A percentile compares a stretch with the other conserved stretches of the same genome.
phyloP scores from a whole-genome alignment of 2,113 vertebrate genomes.

The Entomyzon cyanotis region DNA sequence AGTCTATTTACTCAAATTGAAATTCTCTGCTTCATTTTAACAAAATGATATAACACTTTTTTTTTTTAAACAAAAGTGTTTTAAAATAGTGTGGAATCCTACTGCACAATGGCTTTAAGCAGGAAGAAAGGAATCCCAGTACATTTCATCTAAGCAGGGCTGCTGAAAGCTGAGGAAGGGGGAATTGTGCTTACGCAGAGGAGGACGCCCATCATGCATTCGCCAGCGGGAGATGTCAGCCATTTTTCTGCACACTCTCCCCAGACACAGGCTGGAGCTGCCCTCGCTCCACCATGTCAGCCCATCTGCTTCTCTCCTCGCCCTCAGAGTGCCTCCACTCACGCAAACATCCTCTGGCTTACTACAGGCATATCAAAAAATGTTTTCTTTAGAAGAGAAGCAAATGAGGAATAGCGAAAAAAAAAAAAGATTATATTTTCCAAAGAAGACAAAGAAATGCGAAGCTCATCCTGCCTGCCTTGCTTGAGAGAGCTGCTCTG shows the following conservation, averaged over 20 bases:
- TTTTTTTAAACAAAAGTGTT: background rate
- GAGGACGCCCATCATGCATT: slow-evolving; percentile 21
- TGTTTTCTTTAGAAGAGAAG: background rate
- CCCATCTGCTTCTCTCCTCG: slow-evolving; percentile 7
- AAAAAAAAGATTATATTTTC: slow-evolving; percentile 21
- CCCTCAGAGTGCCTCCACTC: background rate
- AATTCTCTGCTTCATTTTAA: background rate
- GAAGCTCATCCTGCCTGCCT: slow-evolving; percentile 12
- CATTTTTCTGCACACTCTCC: slow-evolving; percentile 47
- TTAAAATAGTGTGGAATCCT: background rate
- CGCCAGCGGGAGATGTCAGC: slow-evolving; percentile 38
- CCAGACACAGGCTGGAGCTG: slow-evolving; percentile 19
- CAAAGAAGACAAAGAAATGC: slow-evolving; percentile 31
- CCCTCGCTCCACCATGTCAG: slow-evolving; percentile 49
- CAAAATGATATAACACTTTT: background rate
- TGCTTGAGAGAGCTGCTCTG: slow-evolving; percentile 43
- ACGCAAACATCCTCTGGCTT: background rate
- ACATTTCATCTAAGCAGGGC: background rate
- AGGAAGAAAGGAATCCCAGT: background rate
- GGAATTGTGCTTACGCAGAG: slow-evolving; percentile 39
- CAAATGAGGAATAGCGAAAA: background rate
- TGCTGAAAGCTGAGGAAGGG: background rate
- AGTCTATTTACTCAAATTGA: background rate
- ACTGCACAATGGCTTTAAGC: background rate
- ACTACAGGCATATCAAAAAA: background rate